Evolutionary conservation across 2,888 invertebrate genomes (phyloP).

Genomic region (Hydraecia micacea): DNA sequence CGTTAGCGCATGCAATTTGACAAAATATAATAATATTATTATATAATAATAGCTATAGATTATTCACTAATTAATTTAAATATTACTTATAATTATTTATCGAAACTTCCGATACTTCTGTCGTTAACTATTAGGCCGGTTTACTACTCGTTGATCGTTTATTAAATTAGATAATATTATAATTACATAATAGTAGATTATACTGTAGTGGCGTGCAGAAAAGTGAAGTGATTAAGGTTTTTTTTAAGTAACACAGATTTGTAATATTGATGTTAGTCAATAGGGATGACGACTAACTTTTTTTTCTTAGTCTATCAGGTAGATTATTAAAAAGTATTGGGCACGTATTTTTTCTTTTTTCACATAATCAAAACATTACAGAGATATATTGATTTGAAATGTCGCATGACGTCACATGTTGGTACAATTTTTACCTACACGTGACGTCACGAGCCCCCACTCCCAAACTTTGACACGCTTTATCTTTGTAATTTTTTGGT

Average conservation of each 20-base stretch:
- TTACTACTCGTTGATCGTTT: conserved; percentile 87
- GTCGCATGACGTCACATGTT: too few relatives aligned
- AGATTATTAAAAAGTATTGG: too few relatives aligned
- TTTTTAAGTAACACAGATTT: conserved; percentile 23
- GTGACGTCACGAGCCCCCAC: too few relatives aligned
- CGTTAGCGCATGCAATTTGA: conserved; percentile 12
- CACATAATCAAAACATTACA: too few relatives aligned
- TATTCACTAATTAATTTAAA: conserved; percentile 39
- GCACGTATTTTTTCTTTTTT: too few relatives aligned
- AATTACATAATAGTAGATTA: conserved; percentile 46
- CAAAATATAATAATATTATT: conserved; percentile 16
- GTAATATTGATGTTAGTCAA: conserved; percentile 3
- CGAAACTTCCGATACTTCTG: conserved; percentile 63
- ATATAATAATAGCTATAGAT: conserved; percentile 13
- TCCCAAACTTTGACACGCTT: too few relatives aligned
- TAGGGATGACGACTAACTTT: too few relatives aligned
- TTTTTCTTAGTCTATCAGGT: too few relatives aligned
- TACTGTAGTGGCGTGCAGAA: conserved; percentile 45
- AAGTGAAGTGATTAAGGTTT: conserved; percentile 4
- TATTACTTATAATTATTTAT: conserved; percentile 54
- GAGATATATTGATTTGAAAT: too few relatives aligned
- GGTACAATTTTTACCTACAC: too few relatives aligned
- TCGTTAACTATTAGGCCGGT: conserved; percentile 89
- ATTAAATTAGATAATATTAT: conserved; percentile 56
- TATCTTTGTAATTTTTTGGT: too few relatives aligned